These are phyloP conservation scores for Manis crassicaudata DNA, from an alignment of 2,797 vertebrate genomes.

Conservation along the genomic window DNA sequence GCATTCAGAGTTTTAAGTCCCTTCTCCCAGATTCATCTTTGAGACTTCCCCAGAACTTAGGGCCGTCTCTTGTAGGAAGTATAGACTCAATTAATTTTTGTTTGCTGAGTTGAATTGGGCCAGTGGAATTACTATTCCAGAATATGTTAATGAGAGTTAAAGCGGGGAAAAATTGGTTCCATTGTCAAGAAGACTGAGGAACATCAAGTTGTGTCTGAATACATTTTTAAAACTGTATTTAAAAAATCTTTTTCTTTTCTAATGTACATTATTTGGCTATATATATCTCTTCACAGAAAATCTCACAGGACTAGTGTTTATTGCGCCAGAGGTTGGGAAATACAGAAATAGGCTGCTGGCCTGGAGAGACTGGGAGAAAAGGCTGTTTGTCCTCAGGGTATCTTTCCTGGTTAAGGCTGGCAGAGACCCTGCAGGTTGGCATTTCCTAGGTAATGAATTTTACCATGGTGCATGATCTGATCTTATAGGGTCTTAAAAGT, in stretches of 20 bases:
- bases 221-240: background rate
- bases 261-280: background rate
- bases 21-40: background rate
- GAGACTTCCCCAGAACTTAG: background rate
- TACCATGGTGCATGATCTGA: background rate
- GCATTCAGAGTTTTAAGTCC: background rate
- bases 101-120: slow-evolving; percentile 19
- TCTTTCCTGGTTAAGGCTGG: background rate
- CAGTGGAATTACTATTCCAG: background rate
- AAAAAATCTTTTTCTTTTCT: background rate
- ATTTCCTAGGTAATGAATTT: background rate
- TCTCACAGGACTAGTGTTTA: background rate
- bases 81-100: background rate
- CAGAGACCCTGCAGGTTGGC: background rate
- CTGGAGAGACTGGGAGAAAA: background rate
- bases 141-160: background rate
- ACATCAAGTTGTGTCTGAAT: background rate
- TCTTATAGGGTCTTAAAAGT: background rate
- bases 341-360: background rate
- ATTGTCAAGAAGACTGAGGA: background rate
- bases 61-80: background rate
- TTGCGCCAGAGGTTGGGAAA: background rate
- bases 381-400: background rate
- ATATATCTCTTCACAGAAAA: background rate
- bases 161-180: background rate